Base-by-base conservation (phyloP, 1,140 invertebrate species). In the Pachypeltis micranthus region DNA sequence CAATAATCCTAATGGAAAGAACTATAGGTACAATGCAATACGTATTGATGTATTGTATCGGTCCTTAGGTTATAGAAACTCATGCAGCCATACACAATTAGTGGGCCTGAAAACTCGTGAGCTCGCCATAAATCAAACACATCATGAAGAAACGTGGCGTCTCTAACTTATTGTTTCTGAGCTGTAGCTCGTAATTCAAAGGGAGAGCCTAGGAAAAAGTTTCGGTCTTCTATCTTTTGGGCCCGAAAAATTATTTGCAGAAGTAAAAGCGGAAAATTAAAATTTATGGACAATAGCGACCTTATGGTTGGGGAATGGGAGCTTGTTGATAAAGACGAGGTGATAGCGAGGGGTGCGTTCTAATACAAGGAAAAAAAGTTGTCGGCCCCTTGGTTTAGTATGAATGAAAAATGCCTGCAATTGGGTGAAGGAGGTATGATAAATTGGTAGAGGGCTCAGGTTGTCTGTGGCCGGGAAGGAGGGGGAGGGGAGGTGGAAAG, bases 351-450 rank as follows among this genome's bases (percentile, higher is more conserved):
- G 21, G 47, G 4, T 10, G 19, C 23, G 47, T 21, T 51, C 7
- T 39, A 51, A 21, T 51, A 21, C 12, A 51, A 51, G n/a, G n/a
- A 51, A 51, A 51, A 51, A 16, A 51, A 51, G 12, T 51, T 51
- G 47, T 51, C 47, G 23, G 47, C 12, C 23, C 23, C 47, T 51
- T 51, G 47, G 47, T 51, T 51, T 51, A 51, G 47, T 51, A 51
- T 51, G 47, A 21, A 51, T 51, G 47, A 51, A 51, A 51, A 51
- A 51, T 51, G 47, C 47, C 47, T 21, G 12, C 47, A 51, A 51
- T 51, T 51, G 47, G 47, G 12, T 51, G 23, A 51, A 51, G 47
- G 47, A 51, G 47, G 47, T 51, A 51, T 51, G 47, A 51, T 51
- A 51, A 51, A 51, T 51, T 51, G 47, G 47, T 21, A 10, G 19